phyloP scores from a whole-genome alignment of 2,888 invertebrate species.

The Drosophila subquinaria region DNA sequence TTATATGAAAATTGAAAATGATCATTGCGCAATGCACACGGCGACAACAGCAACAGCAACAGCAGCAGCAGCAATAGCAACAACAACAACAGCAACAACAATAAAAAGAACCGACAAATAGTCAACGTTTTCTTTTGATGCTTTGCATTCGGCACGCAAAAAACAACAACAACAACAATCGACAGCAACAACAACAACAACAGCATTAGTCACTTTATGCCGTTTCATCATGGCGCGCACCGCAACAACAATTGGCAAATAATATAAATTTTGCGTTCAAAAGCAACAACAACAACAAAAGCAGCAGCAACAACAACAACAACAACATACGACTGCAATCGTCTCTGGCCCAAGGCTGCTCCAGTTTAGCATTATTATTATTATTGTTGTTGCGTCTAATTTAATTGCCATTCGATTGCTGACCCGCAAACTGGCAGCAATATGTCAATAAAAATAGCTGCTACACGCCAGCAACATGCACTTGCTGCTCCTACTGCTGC shows the following conservation, averaged over 20 bases:
- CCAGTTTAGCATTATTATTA: slow-evolving; percentile 55
- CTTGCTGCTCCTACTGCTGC: slow-evolving; percentile 40
- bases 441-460: slow-evolving; percentile 68
- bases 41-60: slow-evolving; percentile 58
- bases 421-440: slow-evolving; percentile 68
- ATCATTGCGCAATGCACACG: slow-evolving; percentile 68
- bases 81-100: slow-evolving; percentile 35
- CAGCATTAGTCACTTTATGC: slow-evolving; percentile 51
- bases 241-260: slow-evolving; percentile 74
- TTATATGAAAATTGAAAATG: slow-evolving; percentile 79
- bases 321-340: slow-evolving; percentile 35
- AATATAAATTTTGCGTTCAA: slow-evolving; percentile 73
- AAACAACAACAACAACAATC: slow-evolving; percentile 65
- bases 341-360: slow-evolving; percentile 61
- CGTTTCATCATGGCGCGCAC: slow-evolving; percentile 60
- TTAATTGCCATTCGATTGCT: slow-evolving; percentile 80
- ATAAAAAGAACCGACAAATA: slow-evolving; percentile 64
- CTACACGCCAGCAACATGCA: slow-evolving; percentile 58
- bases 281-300: slow-evolving; percentile 45
- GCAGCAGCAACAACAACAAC: slow-evolving; percentile 17
- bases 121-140: slow-evolving; percentile 68
- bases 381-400: slow-evolving; percentile 53
- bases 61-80: slow-evolving; percentile 42
- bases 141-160: slow-evolving; percentile 76
- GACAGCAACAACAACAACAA: slow-evolving; percentile 19